Conservation (phyloP, 2,888 invertebrate genomes). For the Molorchus minor region DNA sequence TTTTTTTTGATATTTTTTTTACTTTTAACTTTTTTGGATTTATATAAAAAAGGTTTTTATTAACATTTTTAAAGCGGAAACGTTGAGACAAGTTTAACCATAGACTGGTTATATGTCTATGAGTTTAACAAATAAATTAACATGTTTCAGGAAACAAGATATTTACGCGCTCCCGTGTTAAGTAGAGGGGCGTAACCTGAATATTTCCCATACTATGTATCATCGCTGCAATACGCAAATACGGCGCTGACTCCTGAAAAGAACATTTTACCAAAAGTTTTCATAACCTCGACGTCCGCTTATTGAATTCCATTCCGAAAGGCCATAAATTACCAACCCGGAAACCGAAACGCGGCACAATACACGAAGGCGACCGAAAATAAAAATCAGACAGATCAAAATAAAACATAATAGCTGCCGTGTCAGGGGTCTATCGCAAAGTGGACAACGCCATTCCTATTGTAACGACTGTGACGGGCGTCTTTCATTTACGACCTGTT, state of each 20-base stretch:
- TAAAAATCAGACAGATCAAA: constrained; percentile 7
- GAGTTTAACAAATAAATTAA: too few relatives aligned
- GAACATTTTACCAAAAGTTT: neutral
- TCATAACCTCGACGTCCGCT: neutral
- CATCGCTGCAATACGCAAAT: neutral
- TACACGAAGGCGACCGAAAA: neutral
- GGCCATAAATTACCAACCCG: constrained; percentile 9
- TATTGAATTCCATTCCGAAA: neutral
- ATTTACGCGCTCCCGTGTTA: too few relatives aligned
- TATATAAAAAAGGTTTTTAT: too few relatives aligned
- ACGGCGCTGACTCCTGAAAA: neutral
- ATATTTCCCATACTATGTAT: too few relatives aligned
- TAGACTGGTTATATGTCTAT: too few relatives aligned
- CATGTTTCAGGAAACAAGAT: too few relatives aligned
- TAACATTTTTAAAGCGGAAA: too few relatives aligned
- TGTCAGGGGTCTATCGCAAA: constrained; percentile 38
- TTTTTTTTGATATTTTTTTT: too few relatives aligned
- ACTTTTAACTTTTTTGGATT: too few relatives aligned
- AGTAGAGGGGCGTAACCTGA: too few relatives aligned
- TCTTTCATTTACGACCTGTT: constrained; percentile 38
- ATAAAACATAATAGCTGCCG: constrained; percentile 31
- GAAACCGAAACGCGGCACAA: constrained; percentile 1
- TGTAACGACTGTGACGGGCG: constrained; percentile 42
- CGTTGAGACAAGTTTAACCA: too few relatives aligned
- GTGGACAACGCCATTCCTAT: constrained; percentile 40